A percentile compares a stretch with the other conserved stretches of the same genome.
Evolutionary conservation across 2,797 vertebrate genomes (phyloP).

Genomic region (Pristis pectinata): DNA sequence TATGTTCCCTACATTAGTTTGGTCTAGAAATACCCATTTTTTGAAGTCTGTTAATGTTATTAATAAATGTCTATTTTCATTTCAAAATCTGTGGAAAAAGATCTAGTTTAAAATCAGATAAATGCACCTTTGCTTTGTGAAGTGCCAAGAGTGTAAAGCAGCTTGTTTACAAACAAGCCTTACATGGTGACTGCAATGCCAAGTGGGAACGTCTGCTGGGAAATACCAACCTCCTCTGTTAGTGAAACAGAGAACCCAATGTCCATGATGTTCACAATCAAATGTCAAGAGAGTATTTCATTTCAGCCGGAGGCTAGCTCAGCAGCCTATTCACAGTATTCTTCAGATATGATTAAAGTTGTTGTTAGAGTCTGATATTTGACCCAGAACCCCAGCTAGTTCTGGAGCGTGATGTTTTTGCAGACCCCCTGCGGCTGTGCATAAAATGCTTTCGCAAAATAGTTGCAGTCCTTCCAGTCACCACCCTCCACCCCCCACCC

Average conservation of each 20-base stretch:
- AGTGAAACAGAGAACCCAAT: constrained; percentile 16
- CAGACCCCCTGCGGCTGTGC: neutral
- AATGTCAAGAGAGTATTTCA: constrained; percentile 12
- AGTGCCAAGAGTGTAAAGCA: neutral
- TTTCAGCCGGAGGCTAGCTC: neutral
- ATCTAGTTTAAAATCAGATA: neutral
- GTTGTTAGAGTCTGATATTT: neutral
- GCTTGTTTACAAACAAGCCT: constrained; percentile 15
- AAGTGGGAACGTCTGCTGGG: neutral
- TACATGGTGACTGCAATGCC: too few species aligned
- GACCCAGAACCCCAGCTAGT: neutral
- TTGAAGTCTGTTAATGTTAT: neutral
- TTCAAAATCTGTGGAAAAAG: neutral
- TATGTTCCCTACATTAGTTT: neutral
- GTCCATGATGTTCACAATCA: neutral
- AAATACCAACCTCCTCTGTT: neutral
- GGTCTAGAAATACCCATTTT: neutral
- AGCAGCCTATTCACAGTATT: neutral
- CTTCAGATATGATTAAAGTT: neutral
- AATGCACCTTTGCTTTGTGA: neutral
- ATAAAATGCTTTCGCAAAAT: neutral
- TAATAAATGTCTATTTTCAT: neutral
- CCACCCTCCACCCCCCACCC: neutral
- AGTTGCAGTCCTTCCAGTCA: neutral
- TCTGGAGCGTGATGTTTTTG: neutral